Conservation (phyloP, 1,140 invertebrate species). For the Drosophila gunungcola region DNA sequence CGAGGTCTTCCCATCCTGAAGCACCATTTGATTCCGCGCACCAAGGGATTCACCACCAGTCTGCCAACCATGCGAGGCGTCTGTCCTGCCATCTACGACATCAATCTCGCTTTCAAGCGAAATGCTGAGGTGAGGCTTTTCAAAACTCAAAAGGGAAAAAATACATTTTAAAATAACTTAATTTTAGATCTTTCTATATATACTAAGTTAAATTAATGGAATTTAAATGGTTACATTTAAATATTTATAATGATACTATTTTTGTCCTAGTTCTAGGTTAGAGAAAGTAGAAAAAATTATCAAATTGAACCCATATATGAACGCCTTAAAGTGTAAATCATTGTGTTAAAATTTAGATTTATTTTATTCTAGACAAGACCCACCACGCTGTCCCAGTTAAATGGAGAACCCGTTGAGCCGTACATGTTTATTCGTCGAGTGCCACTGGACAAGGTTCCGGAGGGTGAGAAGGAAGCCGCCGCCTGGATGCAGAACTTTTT, state of each 20-base stretch:
- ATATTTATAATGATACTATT: no score
- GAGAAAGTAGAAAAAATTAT: no score
- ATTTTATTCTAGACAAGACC: conserved; percentile 86
- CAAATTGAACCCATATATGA: no score
- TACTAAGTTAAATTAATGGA: no score
- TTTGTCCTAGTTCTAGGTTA: no score
- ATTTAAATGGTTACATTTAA: no score
- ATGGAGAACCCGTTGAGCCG: conserved; percentile 90
- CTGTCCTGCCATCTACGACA: conserved; percentile 93
- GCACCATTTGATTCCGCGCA: conserved; percentile 96
- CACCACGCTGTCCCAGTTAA: conserved; percentile 92
- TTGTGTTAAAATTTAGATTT: conserved; percentile 29
- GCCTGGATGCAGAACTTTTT: conserved; percentile 91
- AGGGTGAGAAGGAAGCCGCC: conserved; percentile 90
- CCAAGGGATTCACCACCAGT: conserved; percentile 94
- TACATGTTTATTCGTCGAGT: conserved; percentile 93
- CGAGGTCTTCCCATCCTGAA: conserved; percentile 94
- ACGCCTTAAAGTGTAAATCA: no score
- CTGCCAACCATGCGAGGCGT: conserved; percentile 90
- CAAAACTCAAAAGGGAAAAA: no score
- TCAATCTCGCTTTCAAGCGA: conserved; percentile 91
- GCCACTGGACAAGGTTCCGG: conserved; percentile 91
- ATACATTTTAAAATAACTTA: no score
- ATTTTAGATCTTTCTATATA: no score
- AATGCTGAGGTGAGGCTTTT: conserved; percentile 80